These are phyloP conservation scores for Montipora efflorescens DNA, from an alignment of 64 coral and sea anemone genomes.

Conservation along the genomic window DNA sequence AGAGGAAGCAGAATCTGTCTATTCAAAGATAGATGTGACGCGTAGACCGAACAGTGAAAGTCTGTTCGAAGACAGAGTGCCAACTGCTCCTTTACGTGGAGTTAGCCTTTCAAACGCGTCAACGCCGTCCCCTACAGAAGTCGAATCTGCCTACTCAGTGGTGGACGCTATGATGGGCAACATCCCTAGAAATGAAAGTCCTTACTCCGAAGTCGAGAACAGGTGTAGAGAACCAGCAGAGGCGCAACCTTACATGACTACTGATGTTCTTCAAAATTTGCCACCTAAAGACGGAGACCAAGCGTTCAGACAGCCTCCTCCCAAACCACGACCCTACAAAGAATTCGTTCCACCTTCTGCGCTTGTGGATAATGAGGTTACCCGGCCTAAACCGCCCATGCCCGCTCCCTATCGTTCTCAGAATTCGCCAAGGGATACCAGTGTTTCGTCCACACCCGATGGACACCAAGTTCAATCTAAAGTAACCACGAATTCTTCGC, in stretches of 20 bases:
- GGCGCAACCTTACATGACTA: conserved; percentile 15
- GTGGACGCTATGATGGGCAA: neutral
- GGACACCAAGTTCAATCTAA: neutral
- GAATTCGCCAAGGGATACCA: neutral
- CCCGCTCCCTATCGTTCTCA: neutral
- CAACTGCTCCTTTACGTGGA: neutral
- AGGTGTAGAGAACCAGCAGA: neutral
- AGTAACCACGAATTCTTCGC: neutral
- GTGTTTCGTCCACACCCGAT: neutral
- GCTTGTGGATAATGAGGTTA: too few relatives aligned
- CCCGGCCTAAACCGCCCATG: neutral
- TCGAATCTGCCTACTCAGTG: neutral
- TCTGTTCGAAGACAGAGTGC: neutral
- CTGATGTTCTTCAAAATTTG: conserved; percentile 18
- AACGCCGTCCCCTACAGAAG: neutral
- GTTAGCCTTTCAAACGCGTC: conserved; percentile 15
- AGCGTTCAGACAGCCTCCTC: neutral
- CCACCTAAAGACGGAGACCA: neutral
- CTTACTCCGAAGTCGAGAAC: conserved; percentile 18
- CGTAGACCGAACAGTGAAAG: neutral
- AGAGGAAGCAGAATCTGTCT: neutral
- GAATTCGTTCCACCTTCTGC: neutral
- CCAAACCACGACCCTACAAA: conserved; percentile 48
- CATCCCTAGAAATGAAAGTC: neutral
- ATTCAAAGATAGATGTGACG: neutral